Percentiles rank a stretch among this genome's conserved stretches.
Evolutionary conservation across 2,888 invertebrate genomes (phyloP).

Genomic region (Atherix ibis): DNA sequence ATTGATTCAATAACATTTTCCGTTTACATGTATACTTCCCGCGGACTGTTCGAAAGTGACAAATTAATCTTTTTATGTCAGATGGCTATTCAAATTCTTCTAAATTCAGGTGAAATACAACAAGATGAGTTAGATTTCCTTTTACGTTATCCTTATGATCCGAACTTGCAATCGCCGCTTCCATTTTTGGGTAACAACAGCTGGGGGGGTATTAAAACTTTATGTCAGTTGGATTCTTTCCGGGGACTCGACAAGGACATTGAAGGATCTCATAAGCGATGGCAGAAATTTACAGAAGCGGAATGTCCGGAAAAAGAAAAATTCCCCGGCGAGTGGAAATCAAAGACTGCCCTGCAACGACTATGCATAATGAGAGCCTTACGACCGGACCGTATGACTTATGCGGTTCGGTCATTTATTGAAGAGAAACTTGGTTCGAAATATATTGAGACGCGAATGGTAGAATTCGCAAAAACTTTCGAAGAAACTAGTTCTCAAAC

Average conservation of each 20-base stretch:
- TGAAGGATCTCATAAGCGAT: conserved; percentile 77
- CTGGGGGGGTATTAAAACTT: conserved; percentile 70
- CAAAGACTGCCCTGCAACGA: conserved; percentile 66
- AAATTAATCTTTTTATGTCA: conserved; percentile 82
- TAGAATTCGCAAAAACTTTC: conserved; percentile 72
- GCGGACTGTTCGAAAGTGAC: conserved; percentile 83
- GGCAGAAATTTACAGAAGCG: conserved; percentile 84
- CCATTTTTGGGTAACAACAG: conserved; percentile 61
- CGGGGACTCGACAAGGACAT: conserved; percentile 78
- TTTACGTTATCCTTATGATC: conserved; percentile 64
- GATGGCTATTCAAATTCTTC: conserved; percentile 58
- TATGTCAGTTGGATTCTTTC: conserved; percentile 63
- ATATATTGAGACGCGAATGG: conserved; percentile 60
- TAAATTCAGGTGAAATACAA: conserved; percentile 47
- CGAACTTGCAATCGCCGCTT: conserved; percentile 60
- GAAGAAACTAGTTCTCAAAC: conserved; percentile 72
- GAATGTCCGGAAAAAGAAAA: conserved; percentile 89
- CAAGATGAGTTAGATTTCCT: conserved; percentile 71
- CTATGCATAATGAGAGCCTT: conserved; percentile 86
- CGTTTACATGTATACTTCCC: conserved; percentile 74
- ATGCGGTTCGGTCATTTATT: conserved; percentile 64
- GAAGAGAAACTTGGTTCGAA: conserved; percentile 76
- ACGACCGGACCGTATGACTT: conserved; percentile 87
- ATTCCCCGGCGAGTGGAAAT: conserved; percentile 92
- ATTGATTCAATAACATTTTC: conserved; percentile 77